phyloP scores from a whole-genome alignment of 1,140 invertebrate genomes.

The Idris sp. region DNA sequence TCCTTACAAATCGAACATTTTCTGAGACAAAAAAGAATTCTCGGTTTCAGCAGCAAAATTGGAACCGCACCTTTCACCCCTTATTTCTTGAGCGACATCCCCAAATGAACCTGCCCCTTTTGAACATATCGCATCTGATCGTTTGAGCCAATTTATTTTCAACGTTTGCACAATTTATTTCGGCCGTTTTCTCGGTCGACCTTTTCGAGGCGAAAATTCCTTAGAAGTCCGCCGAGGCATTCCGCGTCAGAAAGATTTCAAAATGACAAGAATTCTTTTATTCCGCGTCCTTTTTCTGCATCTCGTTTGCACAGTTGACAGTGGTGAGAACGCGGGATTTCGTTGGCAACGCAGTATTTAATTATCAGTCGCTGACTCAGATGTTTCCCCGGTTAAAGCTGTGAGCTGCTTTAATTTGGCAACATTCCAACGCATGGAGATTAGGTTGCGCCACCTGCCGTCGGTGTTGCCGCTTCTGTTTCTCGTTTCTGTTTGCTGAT shows the following conservation, averaged over 20 bases:
- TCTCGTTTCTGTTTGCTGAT: slow-evolving; percentile 44
- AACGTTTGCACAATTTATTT: slow-evolving; percentile 45
- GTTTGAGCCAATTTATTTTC: slow-evolving; percentile 37
- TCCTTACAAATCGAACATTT: too few species aligned
- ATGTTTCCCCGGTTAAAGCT: slow-evolving; percentile 10
- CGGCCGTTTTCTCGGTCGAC: slow-evolving; percentile 43
- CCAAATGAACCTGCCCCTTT: not conserved
- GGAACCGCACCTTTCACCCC: too few species aligned
- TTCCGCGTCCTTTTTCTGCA: slow-evolving; percentile 52
- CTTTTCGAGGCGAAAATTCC: slow-evolving; percentile 53
- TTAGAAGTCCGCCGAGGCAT: slow-evolving; percentile 60
- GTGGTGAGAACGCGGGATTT: slow-evolving; percentile 59
- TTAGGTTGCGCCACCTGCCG: slow-evolving; percentile 61
- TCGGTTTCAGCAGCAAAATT: too few species aligned
- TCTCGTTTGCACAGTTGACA: slow-evolving; percentile 50
- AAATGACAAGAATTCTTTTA: slow-evolving; percentile 62
- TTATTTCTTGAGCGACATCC: too few species aligned
- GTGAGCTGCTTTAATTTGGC: slow-evolving; percentile 63
- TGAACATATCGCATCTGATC: slow-evolving; percentile 14
- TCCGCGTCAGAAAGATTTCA: slow-evolving; percentile 60
- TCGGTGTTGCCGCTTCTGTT: slow-evolving; percentile 54
- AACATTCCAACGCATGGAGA: slow-evolving; percentile 66
- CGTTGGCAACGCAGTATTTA: slow-evolving; percentile 55
- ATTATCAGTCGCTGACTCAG: slow-evolving; percentile 49
- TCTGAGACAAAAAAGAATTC: too few species aligned